Conservation (phyloP, 2,888 invertebrate species). For the Pterostichus niger region DNA sequence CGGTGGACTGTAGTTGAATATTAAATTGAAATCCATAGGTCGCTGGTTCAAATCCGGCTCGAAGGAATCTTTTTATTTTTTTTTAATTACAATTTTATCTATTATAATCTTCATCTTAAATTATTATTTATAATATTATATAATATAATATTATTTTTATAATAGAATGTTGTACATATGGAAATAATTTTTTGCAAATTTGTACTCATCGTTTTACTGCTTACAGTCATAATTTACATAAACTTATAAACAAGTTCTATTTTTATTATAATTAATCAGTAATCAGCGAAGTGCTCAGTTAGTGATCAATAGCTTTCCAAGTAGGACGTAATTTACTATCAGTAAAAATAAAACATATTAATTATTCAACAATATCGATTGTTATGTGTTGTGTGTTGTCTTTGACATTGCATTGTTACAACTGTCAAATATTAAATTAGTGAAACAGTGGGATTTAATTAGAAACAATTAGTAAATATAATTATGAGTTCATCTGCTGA, state of each 20-base stretch:
- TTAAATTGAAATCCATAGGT: constrained; percentile 80
- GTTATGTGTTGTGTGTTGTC: not conserved
- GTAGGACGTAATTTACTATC: not conserved
- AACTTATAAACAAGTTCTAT: constrained; percentile 19
- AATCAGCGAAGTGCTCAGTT: not conserved
- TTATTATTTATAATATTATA: too few species aligned
- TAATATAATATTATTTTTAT: too few species aligned
- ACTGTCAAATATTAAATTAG: constrained; percentile 17
- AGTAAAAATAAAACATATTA: not conserved
- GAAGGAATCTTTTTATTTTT: constrained; percentile 77
- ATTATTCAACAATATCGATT: constrained; percentile 24
- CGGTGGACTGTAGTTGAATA: constrained; percentile 74
- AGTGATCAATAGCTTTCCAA: not conserved
- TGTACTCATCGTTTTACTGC: not conserved
- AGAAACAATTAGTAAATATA: constrained; percentile 8
- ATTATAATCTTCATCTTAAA: not conserved
- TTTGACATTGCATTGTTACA: constrained; percentile 13
- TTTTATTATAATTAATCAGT: constrained; percentile 32
- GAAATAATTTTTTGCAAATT: not conserved
- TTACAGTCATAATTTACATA: not conserved
- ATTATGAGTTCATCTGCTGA: constrained; percentile 71
- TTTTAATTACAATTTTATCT: not conserved
- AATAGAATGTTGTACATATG: not conserved
- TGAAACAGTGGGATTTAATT: constrained; percentile 29
- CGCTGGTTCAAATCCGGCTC: constrained; percentile 85